A percentile compares a stretch with the other conserved stretches of the same genome.
These are phyloP conservation scores for Polyodon spathula DNA, from an alignment of 2,113 vertebrate genomes.

Conservation along the genomic window DNA sequence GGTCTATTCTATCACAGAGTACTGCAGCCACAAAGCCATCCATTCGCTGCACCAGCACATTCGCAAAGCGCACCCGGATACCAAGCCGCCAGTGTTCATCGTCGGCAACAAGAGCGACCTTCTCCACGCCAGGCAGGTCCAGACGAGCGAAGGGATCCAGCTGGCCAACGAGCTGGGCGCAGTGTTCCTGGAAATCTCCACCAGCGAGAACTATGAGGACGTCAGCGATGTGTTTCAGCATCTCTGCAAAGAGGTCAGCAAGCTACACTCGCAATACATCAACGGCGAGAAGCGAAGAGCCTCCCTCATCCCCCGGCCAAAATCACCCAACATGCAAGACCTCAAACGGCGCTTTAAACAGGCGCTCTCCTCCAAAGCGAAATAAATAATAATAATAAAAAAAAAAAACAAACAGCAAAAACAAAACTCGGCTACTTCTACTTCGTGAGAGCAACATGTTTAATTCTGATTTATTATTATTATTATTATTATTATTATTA, in stretches of 20 bases:
- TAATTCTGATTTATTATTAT: too few relatives aligned
- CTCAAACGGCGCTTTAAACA: conserved; percentile 72
- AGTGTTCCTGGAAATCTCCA: conserved; percentile 65
- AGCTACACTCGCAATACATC: conserved; percentile 31
- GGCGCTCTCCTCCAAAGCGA: conserved; percentile 63
- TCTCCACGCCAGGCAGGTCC: conserved; percentile 58
- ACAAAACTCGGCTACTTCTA: too few relatives aligned
- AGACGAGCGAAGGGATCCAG: conserved; percentile 50
- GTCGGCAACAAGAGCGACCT: conserved; percentile 71
- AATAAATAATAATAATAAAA: too few relatives aligned
- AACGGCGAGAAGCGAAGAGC: conserved; percentile 41
- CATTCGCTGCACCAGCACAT: conserved; percentile 57
- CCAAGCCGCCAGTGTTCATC: conserved; percentile 53
- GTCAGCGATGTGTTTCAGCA: conserved; percentile 65
- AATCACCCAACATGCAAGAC: conserved; percentile 72
- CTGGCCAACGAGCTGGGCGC: conserved; percentile 61
- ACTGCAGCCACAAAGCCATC: conserved; percentile 55
- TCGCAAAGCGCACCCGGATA: conserved; percentile 53
- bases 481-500: too few relatives aligned
- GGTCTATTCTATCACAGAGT: conserved; percentile 69
- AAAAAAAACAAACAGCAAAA: too few relatives aligned
- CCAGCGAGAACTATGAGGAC: conserved; percentile 59
- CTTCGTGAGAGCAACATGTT: too few relatives aligned
- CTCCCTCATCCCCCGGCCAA: conserved; percentile 57
- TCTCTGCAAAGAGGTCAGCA: conserved; percentile 65